Percentiles rank a stretch among this genome's conserved stretches.
These are phyloP conservation scores for Poecilia gillii DNA, from an alignment of 2,797 vertebrate species.

Conservation along the genomic window DNA sequence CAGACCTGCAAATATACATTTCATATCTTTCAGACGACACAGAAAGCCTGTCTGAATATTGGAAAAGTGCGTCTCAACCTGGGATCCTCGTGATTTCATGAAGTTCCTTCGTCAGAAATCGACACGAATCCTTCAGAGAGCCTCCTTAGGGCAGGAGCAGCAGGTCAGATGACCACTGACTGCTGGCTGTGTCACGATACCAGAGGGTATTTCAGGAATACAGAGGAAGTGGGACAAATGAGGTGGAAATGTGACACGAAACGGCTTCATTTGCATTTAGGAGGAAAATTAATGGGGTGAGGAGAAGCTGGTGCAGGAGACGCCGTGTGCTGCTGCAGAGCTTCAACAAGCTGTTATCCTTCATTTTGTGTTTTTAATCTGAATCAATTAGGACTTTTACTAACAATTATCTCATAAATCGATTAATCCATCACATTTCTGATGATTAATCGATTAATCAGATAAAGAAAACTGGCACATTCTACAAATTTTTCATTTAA, in stretches of 20 bases:
- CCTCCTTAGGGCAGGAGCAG: not conserved
- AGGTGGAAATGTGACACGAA: constrained; percentile 18
- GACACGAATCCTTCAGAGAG: not conserved
- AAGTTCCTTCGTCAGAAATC: not conserved
- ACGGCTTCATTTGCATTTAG: constrained; percentile 9
- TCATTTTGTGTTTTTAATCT: not conserved
- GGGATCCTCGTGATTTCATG: not conserved
- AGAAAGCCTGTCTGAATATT: not conserved
- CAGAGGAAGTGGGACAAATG: not conserved
- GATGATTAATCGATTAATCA: too few relatives aligned
- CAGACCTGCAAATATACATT: not conserved
- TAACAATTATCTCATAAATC: too few relatives aligned
- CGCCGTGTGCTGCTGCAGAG: not conserved
- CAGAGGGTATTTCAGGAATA: constrained; percentile 3
- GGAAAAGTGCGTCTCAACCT: not conserved
- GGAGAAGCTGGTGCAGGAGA: constrained; percentile 3
- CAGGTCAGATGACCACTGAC: constrained; percentile 2
- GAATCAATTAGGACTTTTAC: too few relatives aligned
- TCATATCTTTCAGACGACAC: not conserved
- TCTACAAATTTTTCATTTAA: too few relatives aligned
- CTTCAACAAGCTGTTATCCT: not conserved
- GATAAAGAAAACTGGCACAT: too few relatives aligned
- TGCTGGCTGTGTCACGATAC: constrained; percentile 24
- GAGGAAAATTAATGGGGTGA: constrained; percentile 24
- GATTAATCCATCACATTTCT: too few relatives aligned